phyloP scores from a whole-genome alignment of 2,888 invertebrate genomes.

The Drosophila conformis region DNA sequence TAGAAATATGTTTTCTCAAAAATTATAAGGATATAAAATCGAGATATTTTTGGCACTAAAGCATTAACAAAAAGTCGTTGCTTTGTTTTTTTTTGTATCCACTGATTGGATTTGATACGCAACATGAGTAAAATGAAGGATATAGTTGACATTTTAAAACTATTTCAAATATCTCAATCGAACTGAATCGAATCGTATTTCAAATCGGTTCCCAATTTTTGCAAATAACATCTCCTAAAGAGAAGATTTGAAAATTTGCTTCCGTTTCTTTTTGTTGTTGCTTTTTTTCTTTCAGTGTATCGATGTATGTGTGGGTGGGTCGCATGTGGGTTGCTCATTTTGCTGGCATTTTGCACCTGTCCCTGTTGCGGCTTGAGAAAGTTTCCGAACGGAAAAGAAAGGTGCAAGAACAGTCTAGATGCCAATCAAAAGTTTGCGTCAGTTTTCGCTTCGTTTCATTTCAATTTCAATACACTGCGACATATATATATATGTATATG shows the following conservation, averaged over 20 bases:
- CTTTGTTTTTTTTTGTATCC: too few relatives aligned
- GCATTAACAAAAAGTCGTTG: background rate
- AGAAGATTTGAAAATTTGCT: background rate
- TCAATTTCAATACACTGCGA: conserved; percentile 6
- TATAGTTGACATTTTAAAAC: background rate
- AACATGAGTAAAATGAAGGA: background rate
- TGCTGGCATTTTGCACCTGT: conserved; percentile 57
- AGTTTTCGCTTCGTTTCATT: conserved; percentile 6
- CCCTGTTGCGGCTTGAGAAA: conserved; percentile 54
- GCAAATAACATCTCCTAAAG: background rate
- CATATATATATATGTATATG: background rate
- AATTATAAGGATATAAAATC: too few relatives aligned
- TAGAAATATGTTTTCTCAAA: too few relatives aligned
- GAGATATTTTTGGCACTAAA: too few relatives aligned
- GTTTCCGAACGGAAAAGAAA: conserved; percentile 27
- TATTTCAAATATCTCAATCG: background rate
- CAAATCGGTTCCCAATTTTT: background rate
- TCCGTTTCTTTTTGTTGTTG: background rate
- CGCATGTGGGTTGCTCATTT: background rate
- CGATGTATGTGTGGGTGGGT: background rate
- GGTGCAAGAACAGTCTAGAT: conserved; percentile 24
- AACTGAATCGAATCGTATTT: background rate
- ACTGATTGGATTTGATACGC: too few relatives aligned
- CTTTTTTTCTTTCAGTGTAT: background rate
- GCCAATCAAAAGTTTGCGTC: conserved; percentile 73